Evolutionary conservation across 2,113 vertebrate species (phyloP).

Genomic region (Heterotilapia buettikoferi): DNA sequence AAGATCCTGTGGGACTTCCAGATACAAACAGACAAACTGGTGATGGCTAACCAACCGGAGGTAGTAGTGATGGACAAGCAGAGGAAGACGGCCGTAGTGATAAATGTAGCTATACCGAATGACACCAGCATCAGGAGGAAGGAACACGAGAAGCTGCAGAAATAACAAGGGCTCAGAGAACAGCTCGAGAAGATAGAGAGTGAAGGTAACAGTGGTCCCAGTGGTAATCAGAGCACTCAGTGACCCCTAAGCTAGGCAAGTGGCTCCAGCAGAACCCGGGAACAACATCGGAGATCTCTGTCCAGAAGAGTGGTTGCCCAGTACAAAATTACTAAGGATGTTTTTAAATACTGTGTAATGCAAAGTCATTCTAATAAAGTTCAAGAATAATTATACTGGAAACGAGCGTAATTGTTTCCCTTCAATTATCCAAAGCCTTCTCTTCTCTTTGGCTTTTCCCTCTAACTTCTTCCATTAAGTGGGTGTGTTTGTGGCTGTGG

Average conservation of each 20-base stretch:
- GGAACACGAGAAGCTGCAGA: not conserved
- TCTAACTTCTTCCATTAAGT: not conserved
- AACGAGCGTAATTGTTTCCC: not conserved
- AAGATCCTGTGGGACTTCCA: not conserved
- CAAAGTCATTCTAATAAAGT: not conserved
- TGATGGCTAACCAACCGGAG: not conserved
- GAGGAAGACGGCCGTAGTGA: not conserved
- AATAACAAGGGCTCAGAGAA: not conserved
- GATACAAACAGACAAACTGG: not conserved
- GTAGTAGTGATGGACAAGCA: not conserved
- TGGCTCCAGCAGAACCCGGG: not conserved
- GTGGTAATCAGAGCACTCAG: not conserved
- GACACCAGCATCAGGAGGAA: not conserved
- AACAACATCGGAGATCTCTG: not conserved
- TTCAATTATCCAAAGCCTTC: not conserved
- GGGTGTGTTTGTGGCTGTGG: not conserved
- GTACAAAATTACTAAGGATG: not conserved
- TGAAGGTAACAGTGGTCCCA: not conserved
- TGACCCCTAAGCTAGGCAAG: not conserved
- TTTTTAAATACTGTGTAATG: not conserved
- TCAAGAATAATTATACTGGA: not conserved
- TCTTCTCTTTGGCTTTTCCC: not conserved
- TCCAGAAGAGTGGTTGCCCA: not conserved
- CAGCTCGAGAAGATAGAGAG: not conserved
- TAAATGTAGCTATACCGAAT: not conserved